Percentiles rank a stretch among this genome's conserved stretches.
phyloP scores from a whole-genome alignment of 2,888 invertebrate genomes.

The Phaonia tiefii region DNA sequence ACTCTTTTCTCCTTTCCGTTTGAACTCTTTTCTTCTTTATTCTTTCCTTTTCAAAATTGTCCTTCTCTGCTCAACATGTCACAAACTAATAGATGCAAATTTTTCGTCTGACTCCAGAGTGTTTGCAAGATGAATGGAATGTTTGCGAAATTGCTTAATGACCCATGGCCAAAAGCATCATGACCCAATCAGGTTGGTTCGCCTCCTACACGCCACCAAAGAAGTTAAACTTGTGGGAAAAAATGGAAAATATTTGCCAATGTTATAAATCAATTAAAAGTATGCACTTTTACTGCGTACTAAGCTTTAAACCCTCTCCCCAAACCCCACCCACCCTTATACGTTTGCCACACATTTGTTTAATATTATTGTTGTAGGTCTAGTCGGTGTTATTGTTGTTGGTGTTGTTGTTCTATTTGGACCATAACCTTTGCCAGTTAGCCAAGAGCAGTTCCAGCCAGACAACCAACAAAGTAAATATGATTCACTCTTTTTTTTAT shows the following conservation, averaged over 20 bases:
- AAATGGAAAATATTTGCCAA: neutral
- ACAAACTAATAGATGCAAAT: too few relatives aligned
- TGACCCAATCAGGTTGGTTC: neutral
- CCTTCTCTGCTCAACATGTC: too few relatives aligned
- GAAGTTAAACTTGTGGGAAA: neutral
- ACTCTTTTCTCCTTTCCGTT: too few relatives aligned
- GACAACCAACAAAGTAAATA: neutral
- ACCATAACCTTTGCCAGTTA: too few relatives aligned
- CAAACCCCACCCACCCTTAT: neutral
- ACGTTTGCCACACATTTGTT: too few relatives aligned
- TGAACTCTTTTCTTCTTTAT: too few relatives aligned
- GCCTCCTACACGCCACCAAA: neutral
- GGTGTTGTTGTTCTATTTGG: too few relatives aligned
- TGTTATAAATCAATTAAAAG: slow-evolving; percentile 11
- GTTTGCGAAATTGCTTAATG: slow-evolving; percentile 13
- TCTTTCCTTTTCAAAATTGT: too few relatives aligned
- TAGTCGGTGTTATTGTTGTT: too few relatives aligned
- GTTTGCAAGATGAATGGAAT: too few relatives aligned
- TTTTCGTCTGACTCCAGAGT: too few relatives aligned
- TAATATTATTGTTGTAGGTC: too few relatives aligned
- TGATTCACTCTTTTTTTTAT: neutral
- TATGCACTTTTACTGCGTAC: neutral
- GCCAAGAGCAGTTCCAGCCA: neutral
- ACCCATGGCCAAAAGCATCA: neutral
- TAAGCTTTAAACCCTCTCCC: slow-evolving; percentile 12